These are phyloP conservation scores for Solenopsis fugax DNA, from an alignment of 1,140 invertebrate species.

Conservation along the genomic window DNA sequence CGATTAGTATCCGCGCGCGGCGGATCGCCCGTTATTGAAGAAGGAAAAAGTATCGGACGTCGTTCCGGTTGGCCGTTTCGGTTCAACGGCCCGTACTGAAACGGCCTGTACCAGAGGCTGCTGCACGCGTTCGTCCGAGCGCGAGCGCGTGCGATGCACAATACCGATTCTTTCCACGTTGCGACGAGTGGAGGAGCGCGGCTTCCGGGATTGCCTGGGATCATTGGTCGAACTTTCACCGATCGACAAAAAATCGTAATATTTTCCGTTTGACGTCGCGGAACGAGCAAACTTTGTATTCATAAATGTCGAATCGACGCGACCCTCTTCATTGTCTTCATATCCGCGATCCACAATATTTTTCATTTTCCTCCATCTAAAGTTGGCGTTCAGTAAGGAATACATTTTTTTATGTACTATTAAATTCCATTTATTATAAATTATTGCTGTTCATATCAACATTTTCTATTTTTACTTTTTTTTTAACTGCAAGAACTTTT, in stretches of 20 bases:
- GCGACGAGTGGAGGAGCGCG: slow-evolving; percentile 24
- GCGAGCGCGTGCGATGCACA: slow-evolving; percentile 73
- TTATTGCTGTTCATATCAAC: background rate
- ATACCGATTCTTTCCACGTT: slow-evolving; percentile 66
- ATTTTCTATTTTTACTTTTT: background rate
- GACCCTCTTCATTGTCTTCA: slow-evolving; percentile 35
- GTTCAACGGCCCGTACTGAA: slow-evolving; percentile 58
- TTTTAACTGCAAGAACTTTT: background rate
- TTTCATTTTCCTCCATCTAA: background rate
- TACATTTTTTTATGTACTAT: background rate
- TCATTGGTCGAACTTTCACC: slow-evolving; percentile 58
- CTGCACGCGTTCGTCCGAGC: slow-evolving; percentile 73
- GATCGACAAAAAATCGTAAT: slow-evolving; percentile 43
- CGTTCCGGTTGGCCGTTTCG: slow-evolving; percentile 57
- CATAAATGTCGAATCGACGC: slow-evolving; percentile 26
- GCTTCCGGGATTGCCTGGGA: slow-evolving; percentile 66
- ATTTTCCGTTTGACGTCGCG: slow-evolving; percentile 35
- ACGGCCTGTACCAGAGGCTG: slow-evolving; percentile 50
- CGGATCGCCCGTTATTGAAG: slow-evolving; percentile 58
- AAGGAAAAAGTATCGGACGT: slow-evolving; percentile 59
- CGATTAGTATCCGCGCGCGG: slow-evolving; percentile 58
- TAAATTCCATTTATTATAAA: background rate
- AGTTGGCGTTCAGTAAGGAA: background rate
- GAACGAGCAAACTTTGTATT: slow-evolving; percentile 12
- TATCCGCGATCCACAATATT: slow-evolving; percentile 21